Conservation (phyloP, 1,140 invertebrate species). For the Mizuhopecten yessoensis region DNA sequence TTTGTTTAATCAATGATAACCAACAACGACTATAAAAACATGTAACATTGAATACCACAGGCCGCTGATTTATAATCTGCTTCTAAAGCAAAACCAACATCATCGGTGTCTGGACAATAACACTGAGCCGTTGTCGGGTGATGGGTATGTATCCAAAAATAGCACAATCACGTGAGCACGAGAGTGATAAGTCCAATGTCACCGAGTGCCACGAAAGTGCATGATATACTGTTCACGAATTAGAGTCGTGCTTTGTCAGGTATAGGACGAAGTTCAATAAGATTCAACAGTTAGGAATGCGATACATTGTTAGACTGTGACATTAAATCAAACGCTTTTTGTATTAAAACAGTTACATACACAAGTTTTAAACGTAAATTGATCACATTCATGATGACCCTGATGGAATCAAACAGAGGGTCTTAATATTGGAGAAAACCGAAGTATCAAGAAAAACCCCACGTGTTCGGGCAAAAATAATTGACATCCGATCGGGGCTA, state of each 20-base stretch:
- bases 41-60: background rate
- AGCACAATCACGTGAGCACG: background rate
- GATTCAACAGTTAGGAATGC: background rate
- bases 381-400: no score
- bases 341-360: no score
- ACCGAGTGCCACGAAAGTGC: background rate
- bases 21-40: slow-evolving; percentile 1
- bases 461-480: no score
- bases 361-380: no score
- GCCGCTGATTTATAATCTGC: background rate
- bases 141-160: background rate
- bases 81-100: slow-evolving; percentile 35
- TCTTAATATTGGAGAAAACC: no score
- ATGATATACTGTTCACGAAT: background rate
- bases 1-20: slow-evolving; percentile 23
- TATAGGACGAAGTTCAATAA: no score
- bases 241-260: no score
- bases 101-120: background rate
- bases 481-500: no score
- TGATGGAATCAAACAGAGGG: no score
- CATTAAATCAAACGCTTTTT: no score
- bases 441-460: no score
- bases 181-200: background rate
- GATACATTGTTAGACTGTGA: no score
- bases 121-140: background rate